Evolutionary conservation across 35 echinoderm and acorn worm genomes (phyloP).

Genomic region (Chiridota heheva): DNA sequence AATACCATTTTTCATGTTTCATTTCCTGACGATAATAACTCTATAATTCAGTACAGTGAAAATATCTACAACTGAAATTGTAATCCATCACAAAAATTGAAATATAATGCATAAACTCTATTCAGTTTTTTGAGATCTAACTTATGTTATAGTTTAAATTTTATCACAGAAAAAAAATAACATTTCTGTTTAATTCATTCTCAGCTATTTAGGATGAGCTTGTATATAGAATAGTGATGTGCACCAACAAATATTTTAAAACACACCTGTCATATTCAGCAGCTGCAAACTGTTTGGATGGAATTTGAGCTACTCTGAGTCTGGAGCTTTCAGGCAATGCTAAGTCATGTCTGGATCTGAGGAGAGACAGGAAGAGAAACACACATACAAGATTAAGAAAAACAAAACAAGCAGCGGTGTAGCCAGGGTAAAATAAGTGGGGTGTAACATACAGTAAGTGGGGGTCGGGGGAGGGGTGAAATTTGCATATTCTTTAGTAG

Average conservation of each 20-base stretch:
- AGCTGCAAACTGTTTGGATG: constrained; percentile 72
- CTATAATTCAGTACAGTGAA: background rate
- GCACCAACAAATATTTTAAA: background rate
- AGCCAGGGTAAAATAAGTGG: background rate
- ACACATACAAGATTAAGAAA: background rate
- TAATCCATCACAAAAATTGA: background rate
- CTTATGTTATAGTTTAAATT: background rate
- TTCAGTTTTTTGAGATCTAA: background rate
- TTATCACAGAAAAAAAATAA: background rate
- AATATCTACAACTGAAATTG: background rate
- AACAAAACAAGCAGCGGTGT: background rate
- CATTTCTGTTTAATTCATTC: background rate
- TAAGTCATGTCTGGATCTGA: constrained; percentile 72
- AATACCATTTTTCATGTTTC: no score
- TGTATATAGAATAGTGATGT: background rate
- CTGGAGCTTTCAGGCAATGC: constrained; percentile 38
- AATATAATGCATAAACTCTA: background rate
- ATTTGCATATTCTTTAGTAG: background rate
- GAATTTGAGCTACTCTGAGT: constrained; percentile 44
- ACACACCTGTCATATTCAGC: constrained; percentile 79
- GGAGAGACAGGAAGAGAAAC: background rate
- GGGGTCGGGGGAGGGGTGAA: background rate
- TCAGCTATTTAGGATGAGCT: background rate
- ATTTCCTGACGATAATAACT: background rate
- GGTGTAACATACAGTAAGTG: background rate